These are phyloP conservation scores for Rhizomys pruinosus DNA, from an alignment of 2,113 vertebrate species.

Conservation along the genomic window DNA sequence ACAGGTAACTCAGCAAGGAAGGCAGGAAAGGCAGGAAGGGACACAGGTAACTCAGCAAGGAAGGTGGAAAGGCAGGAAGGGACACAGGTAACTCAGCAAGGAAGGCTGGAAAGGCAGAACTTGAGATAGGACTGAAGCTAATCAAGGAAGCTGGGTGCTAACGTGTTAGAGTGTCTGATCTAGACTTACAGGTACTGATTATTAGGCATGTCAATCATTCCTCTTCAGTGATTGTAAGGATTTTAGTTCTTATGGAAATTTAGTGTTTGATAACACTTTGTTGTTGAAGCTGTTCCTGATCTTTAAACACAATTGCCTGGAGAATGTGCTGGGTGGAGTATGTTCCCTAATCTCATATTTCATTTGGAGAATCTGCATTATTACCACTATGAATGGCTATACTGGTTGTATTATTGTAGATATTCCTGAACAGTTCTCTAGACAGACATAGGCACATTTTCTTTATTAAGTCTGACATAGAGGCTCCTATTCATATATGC, in stretches of 20 bases:
- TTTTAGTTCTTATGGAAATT: neutral
- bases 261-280: neutral
- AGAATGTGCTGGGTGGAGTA: neutral
- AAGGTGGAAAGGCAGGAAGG: too few relatives aligned
- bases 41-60: too few relatives aligned
- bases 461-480: neutral
- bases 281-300: neutral
- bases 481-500: neutral
- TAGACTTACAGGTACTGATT: neutral
- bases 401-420: accelerated
- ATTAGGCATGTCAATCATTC: neutral
- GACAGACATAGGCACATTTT: neutral
- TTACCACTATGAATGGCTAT: accelerated
- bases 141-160: neutral
- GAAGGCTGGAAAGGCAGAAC: neutral
- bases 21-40: neutral
- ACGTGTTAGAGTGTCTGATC: neutral
- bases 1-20: neutral
- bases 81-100: neutral
- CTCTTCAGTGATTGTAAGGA: neutral
- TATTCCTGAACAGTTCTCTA: neutral
- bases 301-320: neutral
- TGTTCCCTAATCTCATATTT: neutral
- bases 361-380: neutral
- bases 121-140: neutral